Evolutionary conservation across 2,888 invertebrate genomes (phyloP).

Genomic region (Doris montereyensis): DNA sequence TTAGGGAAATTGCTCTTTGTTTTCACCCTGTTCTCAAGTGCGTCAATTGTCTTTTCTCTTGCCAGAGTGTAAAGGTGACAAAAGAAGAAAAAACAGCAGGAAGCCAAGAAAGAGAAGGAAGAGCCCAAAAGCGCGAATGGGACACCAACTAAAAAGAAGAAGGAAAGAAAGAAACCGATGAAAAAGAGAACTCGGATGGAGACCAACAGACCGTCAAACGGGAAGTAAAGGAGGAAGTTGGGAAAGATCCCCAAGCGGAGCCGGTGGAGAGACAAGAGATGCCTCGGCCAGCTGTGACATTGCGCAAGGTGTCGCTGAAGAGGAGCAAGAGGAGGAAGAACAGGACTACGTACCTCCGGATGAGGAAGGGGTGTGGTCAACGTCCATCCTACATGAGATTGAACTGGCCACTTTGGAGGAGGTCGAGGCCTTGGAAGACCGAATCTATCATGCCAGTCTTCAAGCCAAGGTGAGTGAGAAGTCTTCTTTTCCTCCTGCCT

Average conservation of each 20-base stretch:
- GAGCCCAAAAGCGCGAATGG: background rate
- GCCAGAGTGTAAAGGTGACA: background rate
- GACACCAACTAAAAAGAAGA: conserved; percentile 2
- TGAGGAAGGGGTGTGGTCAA: conserved; percentile 75
- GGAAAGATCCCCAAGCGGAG: conserved; percentile 38
- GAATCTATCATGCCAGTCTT: conserved; percentile 70
- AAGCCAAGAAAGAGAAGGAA: conserved; percentile 18
- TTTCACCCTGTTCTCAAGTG: too few relatives aligned
- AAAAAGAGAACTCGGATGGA: conserved; percentile 32
- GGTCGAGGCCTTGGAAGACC: conserved; percentile 69
- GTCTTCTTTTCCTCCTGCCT: background rate
- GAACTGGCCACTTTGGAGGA: conserved; percentile 83
- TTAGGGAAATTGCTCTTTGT: too few relatives aligned
- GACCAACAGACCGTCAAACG: background rate
- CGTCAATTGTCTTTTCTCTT: too few relatives aligned
- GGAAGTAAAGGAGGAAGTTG: conserved; percentile 3
- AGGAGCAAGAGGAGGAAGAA: conserved; percentile 34
- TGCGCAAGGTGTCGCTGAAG: conserved; percentile 1
- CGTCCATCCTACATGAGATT: conserved; percentile 83
- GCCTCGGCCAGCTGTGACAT: conserved; percentile 33
- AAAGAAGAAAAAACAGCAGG: background rate
- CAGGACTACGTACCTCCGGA: conserved; percentile 61
- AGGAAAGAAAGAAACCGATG: conserved; percentile 19
- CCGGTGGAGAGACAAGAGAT: conserved; percentile 10
- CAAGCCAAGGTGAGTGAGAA: conserved; percentile 64